Evolutionary conservation across 1,140 invertebrate genomes (phyloP).

Genomic region (Caenorhabditis remanei): DNA sequence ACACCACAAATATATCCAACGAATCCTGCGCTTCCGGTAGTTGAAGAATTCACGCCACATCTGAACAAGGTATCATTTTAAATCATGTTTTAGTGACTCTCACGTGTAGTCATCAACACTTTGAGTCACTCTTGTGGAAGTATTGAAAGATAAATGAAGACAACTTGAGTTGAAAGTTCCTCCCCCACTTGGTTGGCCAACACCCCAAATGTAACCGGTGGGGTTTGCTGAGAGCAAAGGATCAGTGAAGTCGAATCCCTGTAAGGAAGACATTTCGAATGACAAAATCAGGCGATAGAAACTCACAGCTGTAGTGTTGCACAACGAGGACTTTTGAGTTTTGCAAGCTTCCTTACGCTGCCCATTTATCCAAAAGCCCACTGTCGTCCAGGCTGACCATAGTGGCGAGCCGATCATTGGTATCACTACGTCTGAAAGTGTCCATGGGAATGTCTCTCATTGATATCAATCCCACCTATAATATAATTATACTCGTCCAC

Average conservation of each 20-base stretch:
- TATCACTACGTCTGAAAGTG: background rate
- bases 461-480: background rate
- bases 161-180: background rate
- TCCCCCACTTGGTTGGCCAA: background rate
- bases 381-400: background rate
- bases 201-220: background rate
- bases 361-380: background rate
- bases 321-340: too few relatives aligned
- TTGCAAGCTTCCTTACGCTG: too few relatives aligned
- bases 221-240: background rate
- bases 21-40: background rate
- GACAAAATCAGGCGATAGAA: too few relatives aligned
- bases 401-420: background rate
- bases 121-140: background rate
- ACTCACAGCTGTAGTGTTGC: too few relatives aligned
- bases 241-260: background rate
- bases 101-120: background rate
- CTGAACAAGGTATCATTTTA: background rate
- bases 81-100: background rate
- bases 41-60: background rate
- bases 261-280: background rate
- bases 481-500: background rate
- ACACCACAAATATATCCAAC: background rate
- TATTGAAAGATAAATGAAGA: background rate
- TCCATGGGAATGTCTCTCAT: background rate